Conservation (phyloP, 2,797 vertebrate species). For the Clamator glandarius region DNA sequence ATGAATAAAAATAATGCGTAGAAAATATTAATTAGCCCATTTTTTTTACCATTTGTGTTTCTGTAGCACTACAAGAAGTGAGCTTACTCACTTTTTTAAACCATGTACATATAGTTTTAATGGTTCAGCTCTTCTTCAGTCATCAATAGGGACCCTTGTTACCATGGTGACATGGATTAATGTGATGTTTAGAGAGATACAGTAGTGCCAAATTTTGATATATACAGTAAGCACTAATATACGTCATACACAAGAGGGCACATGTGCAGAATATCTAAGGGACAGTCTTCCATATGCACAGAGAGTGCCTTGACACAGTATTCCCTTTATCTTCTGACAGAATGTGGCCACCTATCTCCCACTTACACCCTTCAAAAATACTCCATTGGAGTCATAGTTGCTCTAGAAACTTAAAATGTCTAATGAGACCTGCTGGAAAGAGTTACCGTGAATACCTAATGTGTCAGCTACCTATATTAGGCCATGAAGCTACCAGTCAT, state of each 20-base stretch:
- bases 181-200: not conserved
- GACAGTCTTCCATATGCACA: not conserved
- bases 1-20: not conserved
- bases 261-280: not conserved
- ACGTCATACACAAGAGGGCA: not conserved
- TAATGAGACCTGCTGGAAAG: not conserved
- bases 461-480: not conserved
- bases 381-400: not conserved
- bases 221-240: conserved; percentile 24
- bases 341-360: not conserved
- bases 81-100: conserved; percentile 12
- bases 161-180: conserved; percentile 63
- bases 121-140: conserved; percentile 32
- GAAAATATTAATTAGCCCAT: conserved; percentile 6
- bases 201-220: conserved; percentile 49
- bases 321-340: not conserved
- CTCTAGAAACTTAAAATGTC: not conserved
- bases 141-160: conserved; percentile 64
- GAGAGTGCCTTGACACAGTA: not conserved
- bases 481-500: not conserved
- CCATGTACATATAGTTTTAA: conserved; percentile 44
- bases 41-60: not conserved
- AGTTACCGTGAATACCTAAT: not conserved
- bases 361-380: not conserved
- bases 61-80: not conserved